Evolutionary conservation across 2,888 invertebrate species (phyloP), one percentile per base, ranked within the genome.

Genomic region (Zootermopsis nevadensis): DNA sequence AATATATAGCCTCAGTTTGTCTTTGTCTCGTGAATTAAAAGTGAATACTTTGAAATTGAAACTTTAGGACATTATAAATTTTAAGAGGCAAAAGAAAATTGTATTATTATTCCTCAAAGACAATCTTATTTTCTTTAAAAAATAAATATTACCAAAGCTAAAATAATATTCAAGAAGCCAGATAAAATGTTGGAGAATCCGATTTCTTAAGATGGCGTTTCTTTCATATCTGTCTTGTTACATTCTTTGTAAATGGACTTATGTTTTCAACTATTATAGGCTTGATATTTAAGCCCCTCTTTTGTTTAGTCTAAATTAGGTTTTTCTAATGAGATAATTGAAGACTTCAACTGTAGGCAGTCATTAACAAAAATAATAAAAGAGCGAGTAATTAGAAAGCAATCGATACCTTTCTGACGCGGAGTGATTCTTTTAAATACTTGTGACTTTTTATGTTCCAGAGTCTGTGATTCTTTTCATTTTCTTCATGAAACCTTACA

Each of bases 141-240:
- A 76, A 42, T 10, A 60, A 27, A 76, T 24, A 74, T 24, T 42
- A 42, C 48, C 42, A 42, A 76, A 76, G 60, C 35, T 79, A 33
- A 60, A 66, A 79, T 77, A 55, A 60, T 79, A n/a, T 24, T 60
- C 12, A 79, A 33, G 79, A 79, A 60, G 79, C 79, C 79, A 60
- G 79, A 35, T 79, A 60, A 55, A 48, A 79, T 19, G 33, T 35
- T 24, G 15, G 1, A 60, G 60, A 60, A 79, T 79, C 79, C 27
- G 79, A 79, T 79, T 79, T 79, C 79, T 79, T 79, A 66, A 66
- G 66, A 35, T 35, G 35, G 27, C 27, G 42, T 38, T 24, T 66
- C 27, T 42, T 76, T 48, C 53, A 31, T 31, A 77, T 77, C 77
- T 77, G 27, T 30, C 38, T 27, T 27, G 60, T 69, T 30, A n/a